Evolutionary conservation across 2,113 vertebrate species (phyloP).

Genomic region (Oreochromis aureus): DNA sequence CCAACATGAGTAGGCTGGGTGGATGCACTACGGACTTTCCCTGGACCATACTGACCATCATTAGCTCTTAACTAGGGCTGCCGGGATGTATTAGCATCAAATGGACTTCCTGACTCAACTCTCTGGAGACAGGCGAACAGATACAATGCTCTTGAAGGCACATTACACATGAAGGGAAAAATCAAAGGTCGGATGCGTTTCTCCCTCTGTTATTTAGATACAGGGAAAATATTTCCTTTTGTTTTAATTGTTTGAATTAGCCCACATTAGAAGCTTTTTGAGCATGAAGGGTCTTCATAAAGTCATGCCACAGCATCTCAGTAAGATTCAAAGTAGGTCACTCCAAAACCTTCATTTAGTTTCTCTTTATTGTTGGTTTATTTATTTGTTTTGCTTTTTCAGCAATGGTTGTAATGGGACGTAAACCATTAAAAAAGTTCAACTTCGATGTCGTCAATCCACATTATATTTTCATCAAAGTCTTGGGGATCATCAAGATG

Average conservation of each 20-base stretch:
- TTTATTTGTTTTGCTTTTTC: background rate
- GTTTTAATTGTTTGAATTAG: background rate
- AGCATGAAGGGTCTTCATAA: background rate
- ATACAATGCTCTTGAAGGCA: slow-evolving; percentile 9
- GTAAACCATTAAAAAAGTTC: background rate
- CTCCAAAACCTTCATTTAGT: background rate
- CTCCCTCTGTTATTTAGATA: background rate
- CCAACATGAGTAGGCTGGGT: background rate
- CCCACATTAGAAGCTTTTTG: rapidly evolving
- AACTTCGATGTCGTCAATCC: rapidly evolving
- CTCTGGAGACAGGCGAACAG: slow-evolving; percentile 12
- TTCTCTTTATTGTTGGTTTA: background rate
- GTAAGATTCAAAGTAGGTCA: background rate
- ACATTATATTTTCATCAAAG: background rate
- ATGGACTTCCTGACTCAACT: slow-evolving; percentile 32
- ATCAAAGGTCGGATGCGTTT: background rate
- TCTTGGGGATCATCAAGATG: background rate
- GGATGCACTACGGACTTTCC: slow-evolving; percentile 3
- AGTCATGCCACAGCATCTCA: background rate
- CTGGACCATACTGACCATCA: background rate
- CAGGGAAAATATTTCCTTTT: background rate
- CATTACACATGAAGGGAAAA: background rate
- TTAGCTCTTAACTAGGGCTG: background rate
- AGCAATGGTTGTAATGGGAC: background rate
- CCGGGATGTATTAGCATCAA: slow-evolving; percentile 20